These are phyloP conservation scores for Varroa destructor DNA, from an alignment of 1,140 invertebrate genomes.

Conservation along the genomic window DNA sequence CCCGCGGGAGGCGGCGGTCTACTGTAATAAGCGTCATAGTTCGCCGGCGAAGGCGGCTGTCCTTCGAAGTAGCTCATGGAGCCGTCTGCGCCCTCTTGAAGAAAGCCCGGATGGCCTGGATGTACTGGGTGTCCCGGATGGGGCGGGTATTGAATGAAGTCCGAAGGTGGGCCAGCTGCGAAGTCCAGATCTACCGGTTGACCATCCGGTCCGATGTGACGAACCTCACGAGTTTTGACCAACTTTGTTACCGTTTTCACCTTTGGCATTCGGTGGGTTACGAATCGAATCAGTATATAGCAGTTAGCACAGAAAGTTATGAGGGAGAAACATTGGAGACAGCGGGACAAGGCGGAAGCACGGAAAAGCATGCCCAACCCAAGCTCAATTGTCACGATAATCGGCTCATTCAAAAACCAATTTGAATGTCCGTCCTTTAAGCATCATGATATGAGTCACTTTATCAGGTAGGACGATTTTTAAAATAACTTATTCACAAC, in stretches of 20 bases:
- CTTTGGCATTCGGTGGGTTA: conserved; percentile 30
- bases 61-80: conserved; percentile 28
- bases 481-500: too few relatives aligned
- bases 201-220: conserved; percentile 52
- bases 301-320: too few relatives aligned
- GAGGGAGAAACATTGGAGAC: too few relatives aligned
- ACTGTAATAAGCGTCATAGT: conserved; percentile 25
- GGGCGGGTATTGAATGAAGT: conserved; percentile 31
- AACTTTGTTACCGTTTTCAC: conserved; percentile 52
- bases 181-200: conserved; percentile 45
- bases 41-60: conserved; percentile 15
- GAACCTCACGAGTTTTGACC: conserved; percentile 48
- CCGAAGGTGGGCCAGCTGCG: conserved; percentile 37
- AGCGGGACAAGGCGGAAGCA: too few relatives aligned
- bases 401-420: too few relatives aligned
- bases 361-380: too few relatives aligned
- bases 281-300: too few relatives aligned
- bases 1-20: conserved; percentile 9
- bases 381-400: too few relatives aligned
- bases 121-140: conserved; percentile 5
- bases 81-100: conserved; percentile 27
- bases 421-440: too few relatives aligned
- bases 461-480: too few relatives aligned
- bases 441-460: too few relatives aligned
- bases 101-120: conserved; percentile 2